Conservation (phyloP, 2,888 invertebrate genomes). For the Andrena camellia region DNA sequence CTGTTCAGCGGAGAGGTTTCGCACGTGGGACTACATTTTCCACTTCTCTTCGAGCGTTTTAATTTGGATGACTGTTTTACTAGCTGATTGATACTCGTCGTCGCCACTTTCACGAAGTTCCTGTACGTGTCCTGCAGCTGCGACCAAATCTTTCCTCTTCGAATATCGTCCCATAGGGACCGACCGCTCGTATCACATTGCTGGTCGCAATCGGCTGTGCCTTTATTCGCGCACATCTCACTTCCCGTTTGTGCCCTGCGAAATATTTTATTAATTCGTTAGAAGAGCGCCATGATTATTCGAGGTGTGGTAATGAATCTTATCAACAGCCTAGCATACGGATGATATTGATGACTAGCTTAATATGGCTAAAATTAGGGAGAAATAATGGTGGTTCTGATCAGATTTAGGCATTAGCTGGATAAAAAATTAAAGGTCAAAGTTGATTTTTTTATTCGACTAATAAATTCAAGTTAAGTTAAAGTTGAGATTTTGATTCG, state of each 20-base stretch:
- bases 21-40: neutral
- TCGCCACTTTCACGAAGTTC: slow-evolving; percentile 43
- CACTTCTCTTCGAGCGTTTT: slow-evolving; percentile 24
- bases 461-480: too few species aligned
- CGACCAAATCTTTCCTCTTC: slow-evolving; percentile 54
- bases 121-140: slow-evolving; percentile 59
- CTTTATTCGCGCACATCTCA: neutral
- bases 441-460: too few species aligned
- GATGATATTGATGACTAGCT: too few species aligned
- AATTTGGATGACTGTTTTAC: slow-evolving; percentile 48
- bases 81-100: slow-evolving; percentile 39
- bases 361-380: too few species aligned
- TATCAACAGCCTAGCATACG: too few species aligned
- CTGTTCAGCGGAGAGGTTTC: neutral
- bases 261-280: slow-evolving; percentile 1
- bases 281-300: neutral
- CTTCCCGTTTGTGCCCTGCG: slow-evolving; percentile 45
- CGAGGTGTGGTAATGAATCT: too few species aligned
- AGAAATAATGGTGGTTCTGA: too few species aligned
- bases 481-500: too few species aligned
- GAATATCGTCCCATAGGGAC: slow-evolving; percentile 51
- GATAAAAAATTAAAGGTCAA: too few species aligned
- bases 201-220: slow-evolving; percentile 22
- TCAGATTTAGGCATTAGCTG: too few species aligned
- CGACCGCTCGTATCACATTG: slow-evolving; percentile 38